A percentile compares a stretch with the other conserved stretches of the same genome.
These are phyloP conservation scores for Otolemur crassicaudatus DNA, from an alignment of 2,797 vertebrate genomes.

Conservation along the genomic window DNA sequence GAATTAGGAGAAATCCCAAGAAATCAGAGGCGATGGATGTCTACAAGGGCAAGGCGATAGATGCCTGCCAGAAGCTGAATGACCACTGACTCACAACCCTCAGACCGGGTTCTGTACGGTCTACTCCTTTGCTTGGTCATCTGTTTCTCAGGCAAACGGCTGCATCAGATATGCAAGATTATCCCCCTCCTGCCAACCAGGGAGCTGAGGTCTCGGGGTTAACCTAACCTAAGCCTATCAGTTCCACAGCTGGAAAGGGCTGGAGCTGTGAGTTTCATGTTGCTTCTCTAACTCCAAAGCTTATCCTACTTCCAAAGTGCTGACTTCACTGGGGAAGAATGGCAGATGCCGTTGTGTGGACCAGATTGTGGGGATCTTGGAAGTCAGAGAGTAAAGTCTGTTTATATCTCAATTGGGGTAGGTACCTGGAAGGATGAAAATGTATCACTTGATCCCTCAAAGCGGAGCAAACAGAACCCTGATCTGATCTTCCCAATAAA, in stretches of 20 bases:
- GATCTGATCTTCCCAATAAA: not conserved
- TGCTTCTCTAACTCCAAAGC: not conserved
- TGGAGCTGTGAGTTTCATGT: accelerated
- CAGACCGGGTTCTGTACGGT: not conserved
- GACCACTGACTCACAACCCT: accelerated
- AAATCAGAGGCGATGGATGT: not conserved
- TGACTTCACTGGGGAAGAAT: not conserved
- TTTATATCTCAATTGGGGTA: not conserved
- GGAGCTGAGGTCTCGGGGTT: not conserved
- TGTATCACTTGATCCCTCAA: accelerated
- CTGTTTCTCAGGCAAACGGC: not conserved
- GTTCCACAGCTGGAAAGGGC: not conserved
- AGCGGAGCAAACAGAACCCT: not conserved
- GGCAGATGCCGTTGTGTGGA: not conserved
- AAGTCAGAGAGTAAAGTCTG: not conserved
- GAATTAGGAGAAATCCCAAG: not conserved
- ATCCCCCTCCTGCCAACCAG: accelerated
- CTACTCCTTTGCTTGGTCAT: too few species aligned
- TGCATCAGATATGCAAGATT: not conserved
- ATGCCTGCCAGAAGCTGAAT: not conserved
- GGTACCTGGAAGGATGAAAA: not conserved
- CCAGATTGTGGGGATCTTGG: not conserved
- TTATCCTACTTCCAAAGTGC: not conserved
- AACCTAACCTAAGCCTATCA: not conserved
- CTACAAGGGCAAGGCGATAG: not conserved